A percentile compares a stretch with the other conserved stretches of the same genome.
phyloP scores from a whole-genome alignment of 2,888 invertebrate species.

The Drosophila helvetica region DNA sequence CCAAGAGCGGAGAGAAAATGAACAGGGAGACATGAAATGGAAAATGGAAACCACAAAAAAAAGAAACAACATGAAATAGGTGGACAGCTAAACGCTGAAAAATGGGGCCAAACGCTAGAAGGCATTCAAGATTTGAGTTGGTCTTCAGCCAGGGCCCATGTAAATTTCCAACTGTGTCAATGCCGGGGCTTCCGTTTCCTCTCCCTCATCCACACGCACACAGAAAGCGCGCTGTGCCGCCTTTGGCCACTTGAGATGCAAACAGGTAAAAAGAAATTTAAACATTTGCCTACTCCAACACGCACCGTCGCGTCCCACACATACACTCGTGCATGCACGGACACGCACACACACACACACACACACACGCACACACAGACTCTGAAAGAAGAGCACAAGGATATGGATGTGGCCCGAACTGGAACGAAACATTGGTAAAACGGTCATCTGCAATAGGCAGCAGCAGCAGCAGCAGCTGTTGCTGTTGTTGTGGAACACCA shows the following conservation, averaged over 20 bases:
- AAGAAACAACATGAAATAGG: conserved; percentile 71
- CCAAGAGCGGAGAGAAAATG: conserved; percentile 18
- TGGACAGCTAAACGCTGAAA: conserved; percentile 66
- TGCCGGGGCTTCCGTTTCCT: conserved; percentile 78
- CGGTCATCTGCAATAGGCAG: conserved; percentile 80
- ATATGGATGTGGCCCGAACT: conserved; percentile 22
- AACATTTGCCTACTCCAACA: conserved; percentile 78
- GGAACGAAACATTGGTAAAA: conserved; percentile 80
- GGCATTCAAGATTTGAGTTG: conserved; percentile 49
- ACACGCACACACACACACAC: conserved; percentile 20
- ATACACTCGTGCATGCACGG: conserved; percentile 7
- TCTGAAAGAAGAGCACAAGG: conserved; percentile 7
- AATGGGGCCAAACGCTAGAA: conserved; percentile 48
- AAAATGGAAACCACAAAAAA: conserved; percentile 9
- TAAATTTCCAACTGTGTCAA: conserved; percentile 80
- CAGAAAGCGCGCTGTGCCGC: conserved; percentile 20
- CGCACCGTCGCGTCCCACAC: conserved; percentile 61
- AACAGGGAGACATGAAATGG: conserved; percentile 57
- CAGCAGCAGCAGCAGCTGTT: conserved; percentile 23
- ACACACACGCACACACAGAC: conserved; percentile 22
- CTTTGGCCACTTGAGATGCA: conserved; percentile 76
- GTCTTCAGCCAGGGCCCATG: conserved; percentile 48
- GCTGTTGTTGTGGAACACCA: conserved; percentile 41
- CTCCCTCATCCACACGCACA: conserved; percentile 37
- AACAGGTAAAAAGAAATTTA: conserved; percentile 79